Conservation (phyloP, 2,797 vertebrate genomes). For the Acipenser transmontanus region DNA sequence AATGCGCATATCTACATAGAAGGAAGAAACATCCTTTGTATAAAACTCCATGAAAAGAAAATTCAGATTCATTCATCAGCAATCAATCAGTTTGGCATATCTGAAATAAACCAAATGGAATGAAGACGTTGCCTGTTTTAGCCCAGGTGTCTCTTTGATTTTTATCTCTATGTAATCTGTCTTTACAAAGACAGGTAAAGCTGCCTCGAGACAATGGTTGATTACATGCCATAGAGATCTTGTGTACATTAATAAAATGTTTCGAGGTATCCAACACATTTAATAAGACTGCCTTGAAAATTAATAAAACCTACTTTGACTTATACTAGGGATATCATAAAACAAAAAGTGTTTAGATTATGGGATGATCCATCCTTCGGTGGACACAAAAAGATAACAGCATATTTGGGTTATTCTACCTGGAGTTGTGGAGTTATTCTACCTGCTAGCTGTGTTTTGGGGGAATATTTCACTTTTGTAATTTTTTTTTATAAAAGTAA, state of each 20-base stretch:
- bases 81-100: constrained; percentile 49
- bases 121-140: constrained; percentile 34
- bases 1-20: constrained; percentile 40
- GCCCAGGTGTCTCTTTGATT: constrained; percentile 37
- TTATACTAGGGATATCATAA: constrained; percentile 2
- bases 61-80: constrained; percentile 42
- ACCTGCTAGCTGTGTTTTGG: background rate
- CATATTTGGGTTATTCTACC: constrained; percentile 1
- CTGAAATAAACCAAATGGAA: constrained; percentile 39
- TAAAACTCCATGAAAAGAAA: constrained; percentile 8
- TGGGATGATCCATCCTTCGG: background rate
- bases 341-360: background rate
- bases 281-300: background rate
- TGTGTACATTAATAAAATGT: constrained; percentile 19
- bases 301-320: background rate
- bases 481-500: background rate
- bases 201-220: constrained; percentile 22
- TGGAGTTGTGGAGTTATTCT: background rate
- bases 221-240: constrained; percentile 22
- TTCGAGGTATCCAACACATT: background rate
- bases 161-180: constrained; percentile 19
- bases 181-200: constrained; percentile 20
- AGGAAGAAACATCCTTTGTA: constrained; percentile 16
- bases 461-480: background rate
- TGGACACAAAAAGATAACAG: background rate